Percentiles rank a stretch among this genome's conserved stretches.
Evolutionary conservation across 2,888 invertebrate genomes (phyloP).

Genomic region (Pristionchus exspectatus): DNA sequence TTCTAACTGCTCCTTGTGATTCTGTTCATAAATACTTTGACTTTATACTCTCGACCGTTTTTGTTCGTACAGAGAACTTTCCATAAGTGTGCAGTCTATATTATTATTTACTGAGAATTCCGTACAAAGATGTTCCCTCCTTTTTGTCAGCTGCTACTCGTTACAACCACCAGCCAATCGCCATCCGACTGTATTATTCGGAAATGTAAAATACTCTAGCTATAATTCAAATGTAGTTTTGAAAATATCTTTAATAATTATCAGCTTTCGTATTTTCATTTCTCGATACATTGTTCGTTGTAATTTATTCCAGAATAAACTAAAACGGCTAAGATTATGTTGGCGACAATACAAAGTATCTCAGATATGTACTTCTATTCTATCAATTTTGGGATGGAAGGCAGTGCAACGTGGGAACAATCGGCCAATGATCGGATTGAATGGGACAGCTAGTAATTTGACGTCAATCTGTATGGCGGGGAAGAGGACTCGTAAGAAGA

Average conservation of each 20-base stretch:
- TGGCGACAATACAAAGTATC: not conserved
- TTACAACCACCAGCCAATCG: not conserved
- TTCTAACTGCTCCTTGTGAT: conserved; percentile 18
- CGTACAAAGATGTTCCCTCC: conserved; percentile 3
- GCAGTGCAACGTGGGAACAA: not conserved
- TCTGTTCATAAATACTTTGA: conserved; percentile 36
- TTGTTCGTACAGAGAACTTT: conserved; percentile 6
- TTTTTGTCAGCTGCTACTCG: conserved; percentile 13
- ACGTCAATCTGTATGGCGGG: conserved; percentile 5
- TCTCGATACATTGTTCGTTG: conserved; percentile 26
- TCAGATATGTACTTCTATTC: not conserved
- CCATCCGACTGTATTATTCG: conserved; percentile 30
- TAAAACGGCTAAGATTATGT: not conserved
- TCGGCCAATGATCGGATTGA: not conserved
- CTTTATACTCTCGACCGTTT: conserved; percentile 13
- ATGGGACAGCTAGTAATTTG: not conserved
- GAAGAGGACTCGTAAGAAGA: conserved; percentile 1
- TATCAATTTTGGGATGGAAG: not conserved
- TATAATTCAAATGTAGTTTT: conserved; percentile 11
- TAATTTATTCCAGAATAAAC: conserved; percentile 30
- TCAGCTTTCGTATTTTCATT: conserved; percentile 20
- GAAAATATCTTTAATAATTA: conserved; percentile 31
- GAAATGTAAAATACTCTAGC: conserved; percentile 11
- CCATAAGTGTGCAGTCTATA: not conserved
- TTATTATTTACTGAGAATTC: conserved; percentile 1